Evolutionary conservation across 2,113 vertebrate species (phyloP).

Genomic region (Leptobrachium ailaonicum): DNA sequence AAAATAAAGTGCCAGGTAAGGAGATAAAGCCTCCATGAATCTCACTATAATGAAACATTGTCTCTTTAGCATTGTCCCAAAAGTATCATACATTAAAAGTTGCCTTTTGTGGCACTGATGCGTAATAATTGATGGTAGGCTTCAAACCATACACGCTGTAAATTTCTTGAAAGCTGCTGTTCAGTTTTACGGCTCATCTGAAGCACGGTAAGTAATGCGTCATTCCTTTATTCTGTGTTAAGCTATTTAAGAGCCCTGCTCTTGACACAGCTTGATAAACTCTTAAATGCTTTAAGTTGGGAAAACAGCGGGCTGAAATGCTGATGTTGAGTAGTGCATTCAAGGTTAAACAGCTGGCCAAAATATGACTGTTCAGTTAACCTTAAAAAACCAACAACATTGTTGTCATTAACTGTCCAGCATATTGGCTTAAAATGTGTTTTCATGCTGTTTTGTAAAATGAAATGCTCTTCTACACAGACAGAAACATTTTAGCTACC

Average conservation of each 20-base stretch:
- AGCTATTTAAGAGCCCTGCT: not conserved
- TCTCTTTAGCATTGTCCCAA: too few species aligned
- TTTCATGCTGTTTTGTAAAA: constrained; percentile 13
- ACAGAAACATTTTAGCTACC: not conserved
- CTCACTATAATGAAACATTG: too few species aligned
- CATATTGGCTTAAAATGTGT: not conserved
- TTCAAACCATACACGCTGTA: not conserved
- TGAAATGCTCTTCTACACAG: constrained; percentile 2
- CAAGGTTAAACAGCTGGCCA: constrained; percentile 26
- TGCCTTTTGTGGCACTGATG: too few species aligned
- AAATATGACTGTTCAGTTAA: constrained; percentile 12
- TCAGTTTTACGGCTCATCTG: not conserved
- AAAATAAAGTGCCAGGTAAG: too few species aligned
- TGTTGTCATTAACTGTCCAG: constrained; percentile 22
- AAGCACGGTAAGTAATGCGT: not conserved
- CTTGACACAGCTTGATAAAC: constrained; percentile 7
- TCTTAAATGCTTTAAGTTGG: constrained; percentile 19
- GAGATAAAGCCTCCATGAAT: too few species aligned
- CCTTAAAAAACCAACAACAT: constrained; percentile 7
- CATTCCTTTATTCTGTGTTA: not conserved
- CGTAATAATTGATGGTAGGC: too few species aligned
- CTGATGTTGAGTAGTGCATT: constrained; percentile 18
- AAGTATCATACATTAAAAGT: too few species aligned
- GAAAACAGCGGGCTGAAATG: constrained; percentile 1
- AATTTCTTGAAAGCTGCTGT: not conserved